Evolutionary conservation across 2,888 invertebrate species (phyloP), one percentile per base, ranked within the genome.

Genomic region (Ethmia dodecea): DNA sequence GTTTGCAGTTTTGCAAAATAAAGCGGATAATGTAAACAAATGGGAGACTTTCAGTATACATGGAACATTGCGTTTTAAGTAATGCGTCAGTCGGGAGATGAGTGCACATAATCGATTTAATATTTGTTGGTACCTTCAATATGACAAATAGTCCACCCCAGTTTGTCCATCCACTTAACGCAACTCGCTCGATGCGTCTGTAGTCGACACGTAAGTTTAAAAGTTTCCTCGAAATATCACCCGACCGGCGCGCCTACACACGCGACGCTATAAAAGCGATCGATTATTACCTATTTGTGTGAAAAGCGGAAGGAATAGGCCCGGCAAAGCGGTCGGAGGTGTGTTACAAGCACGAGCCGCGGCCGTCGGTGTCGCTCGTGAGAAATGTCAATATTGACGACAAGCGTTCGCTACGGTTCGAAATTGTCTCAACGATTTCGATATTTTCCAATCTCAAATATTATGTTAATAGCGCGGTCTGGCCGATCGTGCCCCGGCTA

Each of bases 221-320:
- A 62, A 66, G 68, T 63, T 84, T 83, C 84, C 55, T 47, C 77
- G 84, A 86, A 86, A 59, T 76, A 64, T 77, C 79, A 71, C 70
- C 61, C 55, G 47, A 43, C 49, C 60, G 70, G 65, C 68, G 63
- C 67, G 69, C 72, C 73, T 71, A 65, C 71, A 73, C 72, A 63
- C 57, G 60, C 42, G 60, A 66, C 67, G 80, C 78, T 79, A 84
- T 84, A 84, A 84, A 80, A 74, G 66, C 79, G 71, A 84, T 86
- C 80, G 84, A 84, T 86, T 83, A 83, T 84, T 84, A 81, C 80
- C 74, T 75, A 81, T 83, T 81, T 71, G 81, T 83, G 83, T 84
- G 81, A 79, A 83, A 84, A 81, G 83, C 78, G 83, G 81, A 83
- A 78, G 79, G 73, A 74, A 75, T 74, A 71, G 62, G 63, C 51